Base-by-base conservation (phyloP, 2,113 vertebrate genomes). In the Atherinomorus stipes region DNA sequence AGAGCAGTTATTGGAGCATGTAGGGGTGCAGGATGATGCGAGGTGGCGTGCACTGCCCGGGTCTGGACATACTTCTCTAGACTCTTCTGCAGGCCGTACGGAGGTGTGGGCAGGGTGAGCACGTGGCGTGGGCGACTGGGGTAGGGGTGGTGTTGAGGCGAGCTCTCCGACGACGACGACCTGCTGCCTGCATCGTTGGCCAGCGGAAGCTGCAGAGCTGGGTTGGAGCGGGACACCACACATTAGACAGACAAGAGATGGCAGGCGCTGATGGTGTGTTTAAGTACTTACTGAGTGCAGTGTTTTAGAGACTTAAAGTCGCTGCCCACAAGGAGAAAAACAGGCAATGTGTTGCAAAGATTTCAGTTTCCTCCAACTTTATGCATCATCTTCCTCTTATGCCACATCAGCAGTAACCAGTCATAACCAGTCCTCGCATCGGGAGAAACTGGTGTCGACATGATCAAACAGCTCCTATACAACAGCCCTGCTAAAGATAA, bases 141-240 rank as follows among this genome's bases (percentile, higher is more conserved):
- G 77, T 93, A 92, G 0, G 92, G 87, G 66, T 95, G 95, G 78
- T 97, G 96, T 86, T 97, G 96, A 2, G 96, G 95, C 1, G 96
- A 95, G 83, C 92, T 95, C 85, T 97, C 96, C 1, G 95, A 95
- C 6, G 96, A 96, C 0, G 96, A 94, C 0, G 96, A 96, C 40
- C 95, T 95, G 81, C 95, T 96, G 78, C 95, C 95, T 74, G 95
- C 96, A 67, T 97, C 96, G 0, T 96, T 97, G 81, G 95, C 96
- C 80, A 97, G 90, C 13, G 96, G 96, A 81, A 97, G 94, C 88
- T 96, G 96, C 70, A 97, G 93, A 47, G 96, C 96, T 96, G 81
- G 21, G 45, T 26, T 31, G 34, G 28, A 70, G 54, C 38, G 12
- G 13, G 63, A 68, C 7, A 69, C 19, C 51, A 54, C 57, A 47